Percentiles rank a stretch among this genome's conserved stretches.
Conservation (phyloP, 2,888 invertebrate species). For the Nemoura dubitans region DNA sequence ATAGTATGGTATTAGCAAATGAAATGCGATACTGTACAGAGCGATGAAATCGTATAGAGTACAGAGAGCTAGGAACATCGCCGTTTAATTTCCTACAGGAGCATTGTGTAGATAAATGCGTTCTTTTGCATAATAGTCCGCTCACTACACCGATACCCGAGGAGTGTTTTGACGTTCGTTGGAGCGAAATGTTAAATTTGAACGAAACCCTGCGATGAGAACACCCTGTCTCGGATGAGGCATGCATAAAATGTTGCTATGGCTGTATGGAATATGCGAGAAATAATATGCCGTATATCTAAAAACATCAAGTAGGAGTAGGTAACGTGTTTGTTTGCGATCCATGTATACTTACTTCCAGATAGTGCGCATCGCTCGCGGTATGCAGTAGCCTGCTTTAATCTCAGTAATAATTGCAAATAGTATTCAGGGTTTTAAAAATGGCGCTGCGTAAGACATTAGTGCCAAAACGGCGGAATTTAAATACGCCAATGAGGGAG, state of each 20-base stretch:
- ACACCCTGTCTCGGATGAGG: not conserved
- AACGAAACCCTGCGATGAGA: not conserved
- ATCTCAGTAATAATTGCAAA: not conserved
- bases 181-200: not conserved
- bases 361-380: not conserved
- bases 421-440: not conserved
- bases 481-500: not conserved
- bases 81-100: not conserved
- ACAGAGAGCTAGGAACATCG: not conserved
- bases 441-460: not conserved
- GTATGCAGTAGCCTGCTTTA: not conserved
- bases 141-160: not conserved
- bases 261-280: not conserved
- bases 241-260: not conserved
- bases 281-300: not conserved
- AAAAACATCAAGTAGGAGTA: too few relatives aligned
- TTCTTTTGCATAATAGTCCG: not conserved
- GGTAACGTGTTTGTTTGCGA: not conserved
- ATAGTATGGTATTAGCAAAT: not conserved
- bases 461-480: not conserved
- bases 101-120: not conserved
- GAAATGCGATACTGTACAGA: not conserved
- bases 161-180: not conserved
- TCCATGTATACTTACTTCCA: not conserved
- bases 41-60: not conserved